Percentiles rank a stretch among this genome's conserved stretches.
Conservation (phyloP, 1,140 invertebrate species). For the Condylostylus longicornis region DNA sequence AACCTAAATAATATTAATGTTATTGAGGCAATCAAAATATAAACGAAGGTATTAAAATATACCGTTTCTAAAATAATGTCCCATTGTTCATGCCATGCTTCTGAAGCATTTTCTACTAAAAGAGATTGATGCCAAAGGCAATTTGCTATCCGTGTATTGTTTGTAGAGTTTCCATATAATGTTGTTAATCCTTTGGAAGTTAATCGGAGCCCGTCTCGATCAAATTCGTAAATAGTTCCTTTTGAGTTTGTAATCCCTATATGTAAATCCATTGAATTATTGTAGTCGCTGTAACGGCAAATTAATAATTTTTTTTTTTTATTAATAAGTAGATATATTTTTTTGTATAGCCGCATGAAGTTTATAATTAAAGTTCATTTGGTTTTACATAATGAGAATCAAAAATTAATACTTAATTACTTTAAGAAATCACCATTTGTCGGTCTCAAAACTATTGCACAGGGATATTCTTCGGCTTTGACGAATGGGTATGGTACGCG, state of each 20-base stretch:
- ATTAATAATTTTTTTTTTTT: constrained; percentile 2
- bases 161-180: constrained; percentile 32
- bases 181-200: constrained; percentile 31
- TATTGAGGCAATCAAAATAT: constrained; percentile 6
- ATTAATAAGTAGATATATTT: not conserved
- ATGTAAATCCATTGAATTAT: constrained; percentile 62
- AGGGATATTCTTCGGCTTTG: constrained; percentile 52
- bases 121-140: constrained; percentile 64
- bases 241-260: constrained; percentile 64
- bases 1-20: constrained; percentile 27
- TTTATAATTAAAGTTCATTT: not conserved
- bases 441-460: constrained; percentile 60
- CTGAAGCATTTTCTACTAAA: constrained; percentile 45
- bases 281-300: constrained; percentile 49
- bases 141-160: too few species aligned
- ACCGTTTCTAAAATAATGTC: constrained; percentile 27
- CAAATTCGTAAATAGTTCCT: constrained; percentile 61
- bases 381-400: not conserved
- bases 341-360: not conserved
- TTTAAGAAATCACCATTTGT: constrained; percentile 66
- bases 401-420: constrained; percentile 35
- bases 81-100: constrained; percentile 59
- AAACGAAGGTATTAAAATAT: not conserved
- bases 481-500: constrained; percentile 65
- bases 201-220: constrained; percentile 51